These are phyloP conservation scores for Acyrthosiphon pisum DNA, from an alignment of 1,140 invertebrate genomes.

Conservation along the genomic window DNA sequence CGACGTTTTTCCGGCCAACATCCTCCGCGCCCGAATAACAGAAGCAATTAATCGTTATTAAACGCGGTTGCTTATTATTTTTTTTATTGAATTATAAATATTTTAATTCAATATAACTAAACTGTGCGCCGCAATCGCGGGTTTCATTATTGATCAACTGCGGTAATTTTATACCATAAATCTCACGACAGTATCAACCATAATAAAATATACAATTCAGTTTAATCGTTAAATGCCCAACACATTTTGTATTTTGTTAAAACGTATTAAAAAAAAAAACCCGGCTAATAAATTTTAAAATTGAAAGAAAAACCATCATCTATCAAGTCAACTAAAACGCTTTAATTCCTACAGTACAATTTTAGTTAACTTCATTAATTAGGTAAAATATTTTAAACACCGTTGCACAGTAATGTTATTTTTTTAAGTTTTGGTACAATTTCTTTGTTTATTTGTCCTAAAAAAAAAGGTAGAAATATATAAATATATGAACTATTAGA, in stretches of 20 bases:
- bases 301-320: too few relatives aligned
- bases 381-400: too few relatives aligned
- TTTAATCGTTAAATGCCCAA: background rate
- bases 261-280: too few relatives aligned
- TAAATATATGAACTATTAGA: background rate
- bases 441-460: background rate
- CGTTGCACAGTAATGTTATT: too few relatives aligned
- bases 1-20: slow-evolving; percentile 14
- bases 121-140: background rate
- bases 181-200: background rate
- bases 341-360: too few relatives aligned
- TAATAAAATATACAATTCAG: background rate
- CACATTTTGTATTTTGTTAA: background rate
- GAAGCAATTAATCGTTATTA: background rate
- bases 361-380: too few relatives aligned
- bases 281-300: too few relatives aligned
- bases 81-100: slow-evolving; percentile 11
- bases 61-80: background rate
- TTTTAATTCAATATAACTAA: slow-evolving; percentile 21
- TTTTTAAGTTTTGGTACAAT: too few relatives aligned
- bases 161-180: background rate
- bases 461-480: background rate
- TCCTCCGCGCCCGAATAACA: background rate
- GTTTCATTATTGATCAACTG: background rate
- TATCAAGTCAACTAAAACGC: too few relatives aligned